A percentile compares a stretch with the other conserved stretches of the same genome.
Evolutionary conservation across 2,113 vertebrate species (phyloP).

Genomic region (Mustela nigripes): DNA sequence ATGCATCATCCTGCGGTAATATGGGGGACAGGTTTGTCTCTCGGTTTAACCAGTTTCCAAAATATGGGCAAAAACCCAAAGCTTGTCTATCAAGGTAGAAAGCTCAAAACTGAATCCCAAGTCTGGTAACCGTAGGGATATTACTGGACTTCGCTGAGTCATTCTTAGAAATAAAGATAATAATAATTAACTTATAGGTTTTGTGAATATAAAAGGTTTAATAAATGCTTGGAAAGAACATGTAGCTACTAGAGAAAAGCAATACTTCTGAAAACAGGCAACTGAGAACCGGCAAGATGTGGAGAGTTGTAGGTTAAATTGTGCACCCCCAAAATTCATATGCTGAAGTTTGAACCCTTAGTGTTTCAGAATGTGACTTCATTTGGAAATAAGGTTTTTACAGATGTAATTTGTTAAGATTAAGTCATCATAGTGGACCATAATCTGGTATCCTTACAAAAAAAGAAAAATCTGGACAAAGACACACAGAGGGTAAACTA

Average conservation of each 20-base stretch:
- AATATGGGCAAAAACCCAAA: not conserved
- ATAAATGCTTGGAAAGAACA: not conserved
- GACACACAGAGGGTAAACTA: not conserved
- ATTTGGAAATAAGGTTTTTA: slow-evolving; percentile 5
- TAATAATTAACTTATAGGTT: not conserved
- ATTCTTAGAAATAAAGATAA: slow-evolving; percentile 25
- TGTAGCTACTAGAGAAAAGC: not conserved
- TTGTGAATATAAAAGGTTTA: not conserved
- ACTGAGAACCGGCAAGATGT: not conserved
- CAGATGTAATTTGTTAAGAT: not conserved
- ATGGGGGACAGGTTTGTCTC: not conserved
- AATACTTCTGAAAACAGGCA: not conserved
- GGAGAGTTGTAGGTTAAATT: not conserved
- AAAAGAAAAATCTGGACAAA: not conserved
- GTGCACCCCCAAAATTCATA: not conserved
- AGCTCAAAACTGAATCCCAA: not conserved
- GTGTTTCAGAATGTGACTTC: not conserved
- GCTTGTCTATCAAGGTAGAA: not conserved
- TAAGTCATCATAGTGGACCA: not conserved
- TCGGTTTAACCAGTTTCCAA: not conserved
- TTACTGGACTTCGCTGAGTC: not conserved
- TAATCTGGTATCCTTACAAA: not conserved
- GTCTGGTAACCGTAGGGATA: not conserved
- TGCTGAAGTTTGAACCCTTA: not conserved
- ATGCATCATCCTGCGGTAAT: not conserved